Conservation (phyloP, 2,113 vertebrate genomes). For the Caranx ignobilis region DNA sequence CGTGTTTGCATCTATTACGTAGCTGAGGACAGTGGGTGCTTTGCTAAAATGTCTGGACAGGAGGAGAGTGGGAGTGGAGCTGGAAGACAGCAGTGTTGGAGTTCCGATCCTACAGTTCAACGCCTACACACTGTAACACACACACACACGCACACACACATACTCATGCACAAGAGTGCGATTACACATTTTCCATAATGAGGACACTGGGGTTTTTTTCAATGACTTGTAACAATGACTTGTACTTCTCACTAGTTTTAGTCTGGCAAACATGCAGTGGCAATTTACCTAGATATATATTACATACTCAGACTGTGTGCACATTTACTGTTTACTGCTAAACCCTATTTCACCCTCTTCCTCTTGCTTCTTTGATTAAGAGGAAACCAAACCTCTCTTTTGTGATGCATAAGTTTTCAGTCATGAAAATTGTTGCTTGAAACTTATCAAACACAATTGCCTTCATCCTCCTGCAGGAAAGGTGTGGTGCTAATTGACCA, state of each 20-base stretch:
- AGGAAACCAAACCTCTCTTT: slow-evolving; percentile 2
- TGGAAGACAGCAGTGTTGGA: slow-evolving; percentile 89
- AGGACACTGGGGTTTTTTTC: slow-evolving; percentile 34
- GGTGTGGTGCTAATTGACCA: slow-evolving; percentile 87
- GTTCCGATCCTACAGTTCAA: slow-evolving; percentile 93
- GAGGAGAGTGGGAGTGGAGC: slow-evolving; percentile 92
- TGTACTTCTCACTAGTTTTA: slow-evolving; percentile 16
- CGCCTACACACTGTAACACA: slow-evolving; percentile 89
- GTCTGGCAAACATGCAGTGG: neutral
- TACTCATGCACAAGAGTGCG: slow-evolving; percentile 23
- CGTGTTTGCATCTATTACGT: slow-evolving; percentile 15
- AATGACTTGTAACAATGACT: slow-evolving; percentile 11
- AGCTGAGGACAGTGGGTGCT: slow-evolving; percentile 91
- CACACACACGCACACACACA: slow-evolving; percentile 28
- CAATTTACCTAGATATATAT: neutral
- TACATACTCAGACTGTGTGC: slow-evolving; percentile 12
- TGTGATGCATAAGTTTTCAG: slow-evolving; percentile 18
- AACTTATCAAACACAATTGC: neutral
- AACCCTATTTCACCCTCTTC: neutral
- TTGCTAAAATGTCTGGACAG: slow-evolving; percentile 94
- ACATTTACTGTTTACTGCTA: neutral
- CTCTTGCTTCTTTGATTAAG: neutral
- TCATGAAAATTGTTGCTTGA: slow-evolving; percentile 23
- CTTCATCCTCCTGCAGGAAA: slow-evolving; percentile 76
- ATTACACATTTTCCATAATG: slow-evolving; percentile 48